Base-by-base conservation (phyloP, 2,888 invertebrate species). In the Aspidiotus rigidus region DNA sequence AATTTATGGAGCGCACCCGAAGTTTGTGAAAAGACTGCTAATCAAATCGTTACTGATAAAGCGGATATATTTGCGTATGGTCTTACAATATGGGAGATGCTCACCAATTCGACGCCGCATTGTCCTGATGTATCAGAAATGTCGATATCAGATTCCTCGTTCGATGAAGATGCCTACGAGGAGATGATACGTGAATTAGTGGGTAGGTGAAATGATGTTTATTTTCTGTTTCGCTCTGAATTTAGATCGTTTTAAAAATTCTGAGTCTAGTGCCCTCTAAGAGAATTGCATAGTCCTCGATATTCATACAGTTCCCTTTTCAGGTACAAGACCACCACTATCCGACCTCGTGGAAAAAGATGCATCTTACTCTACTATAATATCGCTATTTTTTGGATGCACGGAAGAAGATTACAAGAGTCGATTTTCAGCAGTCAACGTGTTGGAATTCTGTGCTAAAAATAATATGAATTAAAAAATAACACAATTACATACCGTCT, bases 41-140 rank as follows among this genome's bases (percentile, higher is more conserved):
- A 49, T 9, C 80, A 79, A 40, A 77, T 82, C 17, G 83, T 90
- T 63, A 85, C 86, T 6, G 79, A 79, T 73, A 89, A 88, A 78
- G 85, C 88, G 0, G 92, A 93, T 76, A 84, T 93, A 62, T 93
- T 89, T 80, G 81, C 91, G 2, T 86, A 86, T 72, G 93, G 91
- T 0, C 80, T 91, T 10, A 83, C 87, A 0, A 76, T 91, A 40
- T 91, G 88, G 85, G 91, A 92, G 81, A 91, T 90, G 84, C 79
- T 92, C 77, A 83, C 89, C 0, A 79, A 90, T 5, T 80, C 81
- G 64, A 83, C 86, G 0, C 92, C 91, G 0, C 87, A 88, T 75
- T 76, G 81, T 0, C 78, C 80, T 13, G 74, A 76, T 62, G 74
- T 73, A 75, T 72, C 76, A 39, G 61, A 72, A 11, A 63, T 69